Conservation (phyloP, 2,113 vertebrate genomes). For the Shinisaurus crocodilurus region DNA sequence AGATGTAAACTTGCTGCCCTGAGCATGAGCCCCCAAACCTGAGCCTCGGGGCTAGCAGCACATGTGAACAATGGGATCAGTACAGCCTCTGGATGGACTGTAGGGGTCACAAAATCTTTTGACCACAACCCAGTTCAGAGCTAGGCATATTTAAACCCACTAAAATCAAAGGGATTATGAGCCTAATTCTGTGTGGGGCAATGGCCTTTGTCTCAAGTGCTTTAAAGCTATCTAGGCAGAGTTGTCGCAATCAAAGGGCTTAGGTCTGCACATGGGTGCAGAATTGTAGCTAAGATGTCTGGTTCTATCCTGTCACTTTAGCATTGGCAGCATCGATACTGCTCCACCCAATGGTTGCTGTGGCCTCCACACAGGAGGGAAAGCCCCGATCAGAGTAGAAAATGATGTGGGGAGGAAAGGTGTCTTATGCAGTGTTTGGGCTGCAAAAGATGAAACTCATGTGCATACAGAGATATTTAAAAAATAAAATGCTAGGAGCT, state of each 20-base stretch:
- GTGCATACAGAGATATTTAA: background rate
- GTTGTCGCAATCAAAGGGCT: background rate
- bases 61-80: background rate
- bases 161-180: background rate
- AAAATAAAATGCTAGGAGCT: fast-evolving
- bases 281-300: background rate
- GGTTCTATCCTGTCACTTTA: background rate
- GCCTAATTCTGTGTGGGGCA: too few species aligned
- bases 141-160: background rate
- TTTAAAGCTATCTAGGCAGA: background rate
- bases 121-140: background rate
- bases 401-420: background rate
- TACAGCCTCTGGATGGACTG: background rate
- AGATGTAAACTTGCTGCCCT: background rate
- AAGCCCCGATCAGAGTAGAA: background rate
- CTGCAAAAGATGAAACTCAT: background rate
- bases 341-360: too few species aligned
- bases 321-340: too few species aligned
- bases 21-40: background rate
- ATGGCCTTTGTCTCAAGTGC: background rate
- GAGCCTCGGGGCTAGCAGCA: background rate
- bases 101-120: background rate
- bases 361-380: background rate
- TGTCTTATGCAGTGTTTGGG: background rate
- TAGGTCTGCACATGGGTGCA: background rate